These are phyloP conservation scores for Aurelia aurita complex sp. Pacific DNA, from an alignment of 30 jellyfish, hydroid and myxozoan species.

Conservation along the genomic window DNA sequence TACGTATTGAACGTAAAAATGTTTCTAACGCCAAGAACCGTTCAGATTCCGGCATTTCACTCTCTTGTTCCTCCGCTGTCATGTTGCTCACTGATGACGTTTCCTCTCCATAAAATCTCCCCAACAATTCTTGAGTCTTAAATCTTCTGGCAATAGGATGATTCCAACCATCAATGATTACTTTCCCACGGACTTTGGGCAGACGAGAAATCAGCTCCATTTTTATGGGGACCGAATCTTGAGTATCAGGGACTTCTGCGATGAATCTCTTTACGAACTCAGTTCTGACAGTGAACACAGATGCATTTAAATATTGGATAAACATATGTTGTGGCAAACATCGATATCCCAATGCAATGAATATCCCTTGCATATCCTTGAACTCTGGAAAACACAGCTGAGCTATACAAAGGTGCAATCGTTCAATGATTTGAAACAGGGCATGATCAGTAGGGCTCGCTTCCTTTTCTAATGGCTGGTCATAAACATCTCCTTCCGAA, in stretches of 20 bases:
- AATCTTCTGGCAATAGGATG: conserved; percentile 69
- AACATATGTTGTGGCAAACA: conserved; percentile 72
- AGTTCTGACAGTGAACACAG: conserved; percentile 57
- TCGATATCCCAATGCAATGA: conserved; percentile 68
- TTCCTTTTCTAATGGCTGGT: conserved; percentile 35
- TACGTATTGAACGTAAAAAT: conserved; percentile 32
- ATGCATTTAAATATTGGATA: conserved; percentile 70
- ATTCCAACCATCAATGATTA: conserved; percentile 51
- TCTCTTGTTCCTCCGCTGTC: conserved; percentile 7
- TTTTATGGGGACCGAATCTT: conserved; percentile 44
- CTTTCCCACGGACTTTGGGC: conserved; percentile 57
- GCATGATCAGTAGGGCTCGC: conserved; percentile 50
- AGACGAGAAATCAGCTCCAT: conserved; percentile 52
- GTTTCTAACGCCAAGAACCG: conserved; percentile 56
- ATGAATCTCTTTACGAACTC: conserved; percentile 62
- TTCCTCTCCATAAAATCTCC: conserved; percentile 30
- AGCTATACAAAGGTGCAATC: conserved; percentile 35
- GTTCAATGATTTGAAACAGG: conserved; percentile 81
- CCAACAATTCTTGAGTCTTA: conserved; percentile 54
- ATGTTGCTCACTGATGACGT: background rate
- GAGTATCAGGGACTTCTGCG: conserved; percentile 63
- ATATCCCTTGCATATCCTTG: conserved; percentile 54
- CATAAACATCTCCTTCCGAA: conserved; percentile 47
- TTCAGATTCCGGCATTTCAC: conserved; percentile 5
- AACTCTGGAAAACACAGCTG: conserved; percentile 74